These are phyloP conservation scores for Toxonevra muliebris DNA, from an alignment of 2,888 invertebrate genomes.

Conservation along the genomic window DNA sequence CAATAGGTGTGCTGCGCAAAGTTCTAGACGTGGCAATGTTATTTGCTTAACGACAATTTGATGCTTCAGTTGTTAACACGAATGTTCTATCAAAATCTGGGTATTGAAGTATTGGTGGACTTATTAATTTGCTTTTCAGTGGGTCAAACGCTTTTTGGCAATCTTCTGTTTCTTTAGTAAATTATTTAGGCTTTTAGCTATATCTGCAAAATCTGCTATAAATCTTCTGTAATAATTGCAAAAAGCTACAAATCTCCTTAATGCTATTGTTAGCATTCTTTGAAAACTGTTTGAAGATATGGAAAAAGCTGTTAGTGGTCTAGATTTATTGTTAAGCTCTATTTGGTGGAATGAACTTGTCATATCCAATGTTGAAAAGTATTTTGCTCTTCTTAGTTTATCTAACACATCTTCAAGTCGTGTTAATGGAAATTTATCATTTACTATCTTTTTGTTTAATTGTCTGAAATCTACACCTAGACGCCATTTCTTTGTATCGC, in stretches of 20 bases:
- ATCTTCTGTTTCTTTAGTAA: constrained; percentile 40
- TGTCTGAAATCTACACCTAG: constrained; percentile 25
- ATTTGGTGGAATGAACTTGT: constrained; percentile 25
- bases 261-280: constrained; percentile 38
- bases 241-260: constrained; percentile 41
- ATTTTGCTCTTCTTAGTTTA: constrained; percentile 22
- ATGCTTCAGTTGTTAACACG: constrained; percentile 56
- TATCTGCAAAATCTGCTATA: constrained; percentile 43
- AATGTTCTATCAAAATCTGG: too few species aligned
- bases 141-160: too few species aligned
- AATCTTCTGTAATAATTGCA: constrained; percentile 43
- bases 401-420: constrained; percentile 21
- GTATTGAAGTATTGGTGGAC: too few species aligned
- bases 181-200: constrained; percentile 36
- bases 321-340: too few species aligned
- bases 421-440: constrained; percentile 23
- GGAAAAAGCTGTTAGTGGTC: too few species aligned
- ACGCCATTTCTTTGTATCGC: constrained; percentile 21
- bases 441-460: constrained; percentile 24
- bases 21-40: too few species aligned
- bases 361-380: constrained; percentile 25
- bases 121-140: constrained; percentile 22
- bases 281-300: constrained; percentile 37
- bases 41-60: too few species aligned
- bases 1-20: too few species aligned